Evolutionary conservation across 53 echinoderm and acorn worm species (phyloP).

Genomic region (Arbacia lixula): DNA sequence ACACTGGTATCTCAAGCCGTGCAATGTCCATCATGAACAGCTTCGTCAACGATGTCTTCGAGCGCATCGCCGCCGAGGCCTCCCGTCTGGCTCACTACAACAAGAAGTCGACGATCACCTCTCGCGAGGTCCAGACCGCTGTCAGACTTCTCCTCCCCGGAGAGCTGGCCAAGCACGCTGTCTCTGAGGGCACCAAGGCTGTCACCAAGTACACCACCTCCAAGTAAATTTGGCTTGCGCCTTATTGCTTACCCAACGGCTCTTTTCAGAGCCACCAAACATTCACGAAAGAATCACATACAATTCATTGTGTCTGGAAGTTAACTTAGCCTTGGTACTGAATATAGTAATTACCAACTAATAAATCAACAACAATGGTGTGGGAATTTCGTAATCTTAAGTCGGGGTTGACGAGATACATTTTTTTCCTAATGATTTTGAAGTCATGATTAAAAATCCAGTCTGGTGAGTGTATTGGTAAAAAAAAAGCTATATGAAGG

Average conservation of each 20-base stretch:
- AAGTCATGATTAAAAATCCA: too few relatives aligned
- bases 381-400: too few relatives aligned
- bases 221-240: constrained; percentile 61
- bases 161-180: constrained; percentile 89
- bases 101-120: constrained; percentile 81
- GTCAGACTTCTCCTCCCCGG: constrained; percentile 86
- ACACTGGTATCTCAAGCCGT: constrained; percentile 89
- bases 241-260: constrained; percentile 28
- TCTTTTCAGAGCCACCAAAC: constrained; percentile 58
- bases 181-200: constrained; percentile 86
- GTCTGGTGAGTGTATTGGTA: too few relatives aligned
- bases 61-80: constrained; percentile 78
- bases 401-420: too few relatives aligned
- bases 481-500: too few relatives aligned
- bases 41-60: constrained; percentile 92
- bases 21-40: constrained; percentile 90
- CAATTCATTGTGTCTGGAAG: too few relatives aligned
- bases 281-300: constrained; percentile 55
- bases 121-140: constrained; percentile 85
- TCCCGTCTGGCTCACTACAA: constrained; percentile 86
- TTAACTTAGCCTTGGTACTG: too few relatives aligned
- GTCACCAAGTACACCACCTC: constrained; percentile 94
- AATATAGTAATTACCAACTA: too few relatives aligned
- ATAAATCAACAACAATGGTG: too few relatives aligned
- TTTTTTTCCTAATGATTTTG: too few relatives aligned